Conservation (phyloP, 2,888 invertebrate genomes). For the Drosophila sordidula region DNA sequence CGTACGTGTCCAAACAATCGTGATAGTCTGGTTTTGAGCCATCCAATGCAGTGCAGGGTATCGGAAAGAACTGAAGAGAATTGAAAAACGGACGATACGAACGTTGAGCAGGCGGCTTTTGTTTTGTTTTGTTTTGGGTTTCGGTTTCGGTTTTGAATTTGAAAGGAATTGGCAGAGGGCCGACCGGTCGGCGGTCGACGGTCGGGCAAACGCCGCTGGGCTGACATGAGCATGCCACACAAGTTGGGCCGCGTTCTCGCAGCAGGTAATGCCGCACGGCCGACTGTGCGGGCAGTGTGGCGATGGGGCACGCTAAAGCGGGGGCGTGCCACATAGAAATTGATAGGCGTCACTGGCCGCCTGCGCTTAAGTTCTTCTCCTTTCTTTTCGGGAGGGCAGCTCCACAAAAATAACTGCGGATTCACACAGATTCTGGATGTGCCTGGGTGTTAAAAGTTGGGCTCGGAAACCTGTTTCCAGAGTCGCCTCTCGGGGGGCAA, state of each 20-base stretch:
- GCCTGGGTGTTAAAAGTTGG: conserved; percentile 44
- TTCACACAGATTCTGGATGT: conserved; percentile 4
- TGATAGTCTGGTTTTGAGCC: no score
- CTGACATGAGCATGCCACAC: conserved; percentile 72
- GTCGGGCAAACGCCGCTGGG: conserved; percentile 49
- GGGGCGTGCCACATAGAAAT: conserved; percentile 46
- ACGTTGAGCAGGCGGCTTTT: conserved; percentile 33
- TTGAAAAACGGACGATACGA: no score
- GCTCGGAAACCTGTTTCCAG: conserved; percentile 17
- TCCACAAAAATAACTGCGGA: not conserved
- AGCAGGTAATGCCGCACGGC: conserved; percentile 41
- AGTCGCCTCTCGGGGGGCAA: conserved; percentile 1
- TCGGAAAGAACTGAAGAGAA: no score
- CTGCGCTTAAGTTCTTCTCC: not conserved
- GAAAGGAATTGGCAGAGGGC: conserved; percentile 64
- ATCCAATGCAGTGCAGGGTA: no score
- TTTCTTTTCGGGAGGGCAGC: conserved; percentile 7
- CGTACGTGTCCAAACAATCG: no score
- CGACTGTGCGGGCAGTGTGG: conserved; percentile 3
- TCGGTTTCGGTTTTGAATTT: conserved; percentile 41
- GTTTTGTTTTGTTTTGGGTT: conserved; percentile 32
- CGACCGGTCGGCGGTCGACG: not conserved
- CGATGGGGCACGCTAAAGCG: conserved; percentile 16
- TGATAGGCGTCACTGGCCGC: conserved; percentile 48
- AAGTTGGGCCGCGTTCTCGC: conserved; percentile 40